Evolutionary conservation across 2,797 vertebrate species (phyloP), one percentile per base, ranked within the genome.

Genomic region (Cetoscarus ocellatus): DNA sequence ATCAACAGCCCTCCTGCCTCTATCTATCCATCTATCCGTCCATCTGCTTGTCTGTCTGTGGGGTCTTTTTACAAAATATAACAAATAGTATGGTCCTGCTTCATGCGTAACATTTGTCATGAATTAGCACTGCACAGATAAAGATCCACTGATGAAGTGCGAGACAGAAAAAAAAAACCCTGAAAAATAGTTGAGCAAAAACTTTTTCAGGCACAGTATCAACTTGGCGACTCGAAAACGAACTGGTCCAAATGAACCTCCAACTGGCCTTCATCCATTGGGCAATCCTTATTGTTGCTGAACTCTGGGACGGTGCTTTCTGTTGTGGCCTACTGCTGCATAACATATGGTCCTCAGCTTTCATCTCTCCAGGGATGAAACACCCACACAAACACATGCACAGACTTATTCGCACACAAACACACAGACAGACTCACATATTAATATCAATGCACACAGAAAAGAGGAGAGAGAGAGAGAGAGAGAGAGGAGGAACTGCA

Each of bases 351-450:
- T 86, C 79, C 73, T 40, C 34, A 73, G 77, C 84, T 86, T 89
- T 90, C 75, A 91, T 91, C 91, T 91, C 84, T 79, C 74, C 79
- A 54, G 79, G 88, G 89, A 91, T 73, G 66, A 89, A 88, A 88
- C 87, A 87, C 85, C 84, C 85, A 87, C 88, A 82, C 89, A 88
- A 84, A 90, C 88, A 86, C 80, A 81, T 80, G 77, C 72, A 85
- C 79, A 71, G 60, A 74, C 71, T 67, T 54, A 80, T 80, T 77
- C 72, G 45, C 65, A 40, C 45, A 43, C 66, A 64, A 11, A n/a
- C 45, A 62, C 42, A 67, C 77, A 83, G 82, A 82, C 82, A 84
- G 75, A 85, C 85, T 82, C 68, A 75, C 74, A 67, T 57, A 83
- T 70, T 70, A 69, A 75, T 61, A 68, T 60, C 61, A 65, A 54